Evolutionary conservation across 2,888 invertebrate genomes (phyloP).

Genomic region (Caenorhabditis uteleia): DNA sequence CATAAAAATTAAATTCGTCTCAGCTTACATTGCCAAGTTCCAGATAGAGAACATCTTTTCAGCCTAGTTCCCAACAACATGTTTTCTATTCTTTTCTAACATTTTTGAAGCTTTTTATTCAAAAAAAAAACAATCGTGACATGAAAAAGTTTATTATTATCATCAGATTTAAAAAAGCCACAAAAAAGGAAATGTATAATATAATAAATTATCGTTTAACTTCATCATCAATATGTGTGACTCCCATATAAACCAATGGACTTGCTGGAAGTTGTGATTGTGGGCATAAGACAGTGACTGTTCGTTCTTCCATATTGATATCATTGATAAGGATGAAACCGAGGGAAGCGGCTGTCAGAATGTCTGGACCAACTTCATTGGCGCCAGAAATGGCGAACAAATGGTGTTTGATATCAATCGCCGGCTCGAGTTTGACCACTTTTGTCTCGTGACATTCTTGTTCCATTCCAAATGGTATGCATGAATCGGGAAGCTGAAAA

Average conservation of each 20-base stretch:
- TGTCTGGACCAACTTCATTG: conserved; percentile 72
- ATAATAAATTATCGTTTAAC: conserved; percentile 27
- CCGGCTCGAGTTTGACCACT: conserved; percentile 48
- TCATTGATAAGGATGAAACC: conserved; percentile 93
- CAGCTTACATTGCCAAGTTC: too few relatives aligned
- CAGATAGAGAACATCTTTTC: too few relatives aligned
- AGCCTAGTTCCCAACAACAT: too few relatives aligned
- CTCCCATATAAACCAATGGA: conserved; percentile 84
- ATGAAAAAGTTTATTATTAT: too few relatives aligned
- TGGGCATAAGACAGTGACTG: conserved; percentile 42
- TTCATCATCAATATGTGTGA: conserved; percentile 86
- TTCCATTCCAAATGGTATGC: conserved; percentile 95
- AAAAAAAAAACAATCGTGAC: too few relatives aligned
- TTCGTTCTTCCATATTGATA: conserved; percentile 40
- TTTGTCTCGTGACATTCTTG: conserved; percentile 77
- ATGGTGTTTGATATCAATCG: conserved; percentile 79
- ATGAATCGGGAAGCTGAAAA: conserved; percentile 81
- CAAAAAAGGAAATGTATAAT: too few relatives aligned
- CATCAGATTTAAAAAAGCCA: too few relatives aligned
- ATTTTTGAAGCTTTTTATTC: too few relatives aligned
- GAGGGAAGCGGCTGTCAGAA: conserved; percentile 82
- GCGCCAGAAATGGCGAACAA: conserved; percentile 88
- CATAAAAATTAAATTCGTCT: too few relatives aligned
- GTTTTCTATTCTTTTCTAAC: too few relatives aligned
- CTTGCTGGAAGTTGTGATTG: conserved; percentile 79